phyloP scores from a whole-genome alignment of 2,888 invertebrate species.

The Stenichneumon culpator region DNA sequence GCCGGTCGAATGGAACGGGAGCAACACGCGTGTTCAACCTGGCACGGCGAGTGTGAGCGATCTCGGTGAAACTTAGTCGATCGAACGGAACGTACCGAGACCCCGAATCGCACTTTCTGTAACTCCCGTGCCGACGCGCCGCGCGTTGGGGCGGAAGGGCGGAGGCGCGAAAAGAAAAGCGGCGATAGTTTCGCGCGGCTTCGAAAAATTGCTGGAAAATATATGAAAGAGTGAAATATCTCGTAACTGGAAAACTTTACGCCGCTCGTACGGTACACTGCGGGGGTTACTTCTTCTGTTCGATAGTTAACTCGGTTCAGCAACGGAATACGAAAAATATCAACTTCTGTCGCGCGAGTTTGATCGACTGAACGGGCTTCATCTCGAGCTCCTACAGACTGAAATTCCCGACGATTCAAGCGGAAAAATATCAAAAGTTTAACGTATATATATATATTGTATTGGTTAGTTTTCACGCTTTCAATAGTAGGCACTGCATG shows the following conservation, averaged over 20 bases:
- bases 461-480: too few species aligned
- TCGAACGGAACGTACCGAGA: neutral
- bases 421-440: too few species aligned
- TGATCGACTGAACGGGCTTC: neutral
- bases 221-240: neutral
- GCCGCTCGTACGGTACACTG: neutral
- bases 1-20: conserved; percentile 5
- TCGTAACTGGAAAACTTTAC: conserved; percentile 20
- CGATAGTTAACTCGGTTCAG: neutral
- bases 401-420: neutral
- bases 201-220: neutral
- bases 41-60: neutral
- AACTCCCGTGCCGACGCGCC: neutral
- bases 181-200: neutral
- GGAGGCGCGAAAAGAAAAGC: neutral
- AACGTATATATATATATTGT: too few species aligned
- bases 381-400: neutral
- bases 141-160: neutral
- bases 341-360: neutral
- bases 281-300: neutral
- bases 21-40: conserved; percentile 8
- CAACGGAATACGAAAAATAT: neutral
- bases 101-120: neutral
- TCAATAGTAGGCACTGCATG: too few species aligned
- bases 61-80: conserved; percentile 14